phyloP scores from a whole-genome alignment of 2,113 vertebrate species.

The Pagrus major region DNA sequence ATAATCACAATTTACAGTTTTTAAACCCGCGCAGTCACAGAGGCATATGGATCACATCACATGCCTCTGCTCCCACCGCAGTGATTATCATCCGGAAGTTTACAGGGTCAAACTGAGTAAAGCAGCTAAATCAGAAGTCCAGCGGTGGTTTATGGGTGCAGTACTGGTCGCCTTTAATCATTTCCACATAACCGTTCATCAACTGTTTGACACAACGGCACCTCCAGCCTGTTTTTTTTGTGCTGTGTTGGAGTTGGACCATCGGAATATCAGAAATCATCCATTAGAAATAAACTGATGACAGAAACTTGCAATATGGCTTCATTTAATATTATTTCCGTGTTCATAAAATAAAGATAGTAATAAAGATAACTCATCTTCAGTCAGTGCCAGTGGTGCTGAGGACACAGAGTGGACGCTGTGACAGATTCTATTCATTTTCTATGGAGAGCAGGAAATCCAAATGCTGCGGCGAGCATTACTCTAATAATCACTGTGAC shows the following conservation, averaged over 20 bases:
- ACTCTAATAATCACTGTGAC: constrained; percentile 2
- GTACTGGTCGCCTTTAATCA: constrained; percentile 34
- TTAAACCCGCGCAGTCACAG: constrained; percentile 62
- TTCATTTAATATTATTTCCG: not conserved
- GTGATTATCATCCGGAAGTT: constrained; percentile 38
- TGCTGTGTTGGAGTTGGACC: constrained; percentile 7
- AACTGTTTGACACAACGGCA: constrained; percentile 24
- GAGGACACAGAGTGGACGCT: no score
- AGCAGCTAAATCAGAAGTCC: constrained; percentile 45
- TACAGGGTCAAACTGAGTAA: constrained; percentile 36
- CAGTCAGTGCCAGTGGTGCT: not conserved
- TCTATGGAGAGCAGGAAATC: no score
- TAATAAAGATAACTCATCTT: not conserved
- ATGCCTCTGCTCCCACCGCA: constrained; percentile 30
- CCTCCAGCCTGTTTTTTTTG: constrained; percentile 1
- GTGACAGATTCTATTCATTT: no score
- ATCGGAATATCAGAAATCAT: constrained; percentile 6
- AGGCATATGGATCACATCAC: constrained; percentile 67
- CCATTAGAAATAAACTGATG: constrained; percentile 4
- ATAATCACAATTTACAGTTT: constrained; percentile 74
- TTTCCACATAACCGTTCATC: constrained; percentile 23
- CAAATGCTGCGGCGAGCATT: no score
- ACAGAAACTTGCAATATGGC: constrained; percentile 7
- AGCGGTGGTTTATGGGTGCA: constrained; percentile 17
- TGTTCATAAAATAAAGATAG: not conserved